Evolutionary conservation across 2,113 vertebrate species (phyloP), one percentile per base, ranked within the genome.

Genomic region (Chloroceryle aenea): DNA sequence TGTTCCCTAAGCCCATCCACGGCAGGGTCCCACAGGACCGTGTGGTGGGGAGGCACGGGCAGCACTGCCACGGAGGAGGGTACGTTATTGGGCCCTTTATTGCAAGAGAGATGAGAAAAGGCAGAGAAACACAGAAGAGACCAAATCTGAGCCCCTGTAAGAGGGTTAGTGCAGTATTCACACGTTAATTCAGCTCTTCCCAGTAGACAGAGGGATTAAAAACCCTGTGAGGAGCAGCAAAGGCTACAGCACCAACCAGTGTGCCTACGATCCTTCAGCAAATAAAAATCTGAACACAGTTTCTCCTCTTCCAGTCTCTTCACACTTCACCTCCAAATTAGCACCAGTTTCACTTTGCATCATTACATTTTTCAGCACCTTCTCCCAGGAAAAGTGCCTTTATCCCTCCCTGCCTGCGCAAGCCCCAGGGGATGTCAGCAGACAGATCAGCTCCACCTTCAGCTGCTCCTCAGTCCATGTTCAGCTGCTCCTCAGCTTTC

Each of bases 321-420:
- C 93, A 88, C 64, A 91, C 83, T 76, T 88, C 91, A 81, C 80
- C 84, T 89, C 89, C 84, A 84, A 87, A 93, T 48, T 63, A 81
- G 89, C 89, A 93, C 27, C 89, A 22, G 50, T 69, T 92, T 73
- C 91, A 38, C 69, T 91, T 27, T 81, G 77, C 20, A 2, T 71
- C 77, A 94, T 34, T 47, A 30, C 63, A 45, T 62, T 76, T 85
- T 53, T 79, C 80, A 74, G 68, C 25, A 53, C 7, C 55, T 68
- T 56, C 59, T 47, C 34, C 18, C 64, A 58, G 40, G 32, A 77
- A 69, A 69, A 87, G 55, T 3, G 59, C 7, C 27, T 91, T 66
- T 13, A 12, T 19, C 27, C 1, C 40, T 69, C 87, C n/a, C 69
- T 62, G 76, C 23, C 69, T 66, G 76, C 23, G 3, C 55, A 62